Conservation (phyloP, 2,113 vertebrate species). For the Rattus rattus region DNA sequence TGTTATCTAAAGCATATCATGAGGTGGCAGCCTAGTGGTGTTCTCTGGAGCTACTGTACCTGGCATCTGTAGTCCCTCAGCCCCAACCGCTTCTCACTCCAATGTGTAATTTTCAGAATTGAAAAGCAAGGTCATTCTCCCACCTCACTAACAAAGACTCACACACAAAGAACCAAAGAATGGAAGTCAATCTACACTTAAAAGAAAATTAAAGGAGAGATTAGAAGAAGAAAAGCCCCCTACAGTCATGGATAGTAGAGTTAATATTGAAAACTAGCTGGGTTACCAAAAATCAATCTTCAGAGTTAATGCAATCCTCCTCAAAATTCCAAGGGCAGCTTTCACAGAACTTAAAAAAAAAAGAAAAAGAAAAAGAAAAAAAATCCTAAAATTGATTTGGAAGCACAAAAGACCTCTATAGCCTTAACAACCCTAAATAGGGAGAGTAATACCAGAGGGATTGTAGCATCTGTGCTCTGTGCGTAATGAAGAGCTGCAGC, state of each 20-base stretch:
- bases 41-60: not conserved
- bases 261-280: not conserved
- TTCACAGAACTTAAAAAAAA: not conserved
- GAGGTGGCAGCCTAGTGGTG: not conserved
- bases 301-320: not conserved
- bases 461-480: not conserved
- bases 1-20: not conserved
- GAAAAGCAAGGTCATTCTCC: not conserved
- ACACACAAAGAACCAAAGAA: not conserved
- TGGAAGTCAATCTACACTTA: not conserved
- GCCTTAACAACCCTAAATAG: not conserved
- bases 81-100: not conserved
- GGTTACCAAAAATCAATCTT: not conserved
- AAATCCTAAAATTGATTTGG: not conserved
- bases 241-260: not conserved
- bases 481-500: not conserved
- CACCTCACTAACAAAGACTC: not conserved
- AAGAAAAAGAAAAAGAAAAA: not conserved
- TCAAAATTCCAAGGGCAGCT: not conserved
- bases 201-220: not conserved
- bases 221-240: not conserved
- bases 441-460: not conserved
- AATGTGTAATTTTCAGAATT: constrained; percentile 1
- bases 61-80: not conserved
- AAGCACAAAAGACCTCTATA: not conserved